Conservation (phyloP, 2,113 vertebrate genomes). For the Todiramphus saurophagus region DNA sequence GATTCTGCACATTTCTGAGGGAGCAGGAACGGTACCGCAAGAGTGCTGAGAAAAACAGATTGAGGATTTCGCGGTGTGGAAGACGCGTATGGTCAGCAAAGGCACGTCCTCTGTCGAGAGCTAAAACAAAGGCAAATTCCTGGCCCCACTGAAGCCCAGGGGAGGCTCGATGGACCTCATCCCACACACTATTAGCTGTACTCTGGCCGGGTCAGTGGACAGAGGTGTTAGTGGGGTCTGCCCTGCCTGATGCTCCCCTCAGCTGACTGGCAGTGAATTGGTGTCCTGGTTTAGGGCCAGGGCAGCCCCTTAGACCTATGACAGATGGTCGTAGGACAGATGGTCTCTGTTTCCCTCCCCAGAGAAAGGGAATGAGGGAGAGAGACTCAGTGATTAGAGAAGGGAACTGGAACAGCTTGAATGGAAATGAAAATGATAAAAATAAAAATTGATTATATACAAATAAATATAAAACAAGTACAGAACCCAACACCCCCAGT, state of each 20-base stretch:
- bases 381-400: no score
- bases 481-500: no score
- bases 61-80: background rate
- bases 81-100: background rate
- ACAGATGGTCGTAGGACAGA: no score
- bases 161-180: background rate
- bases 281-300: background rate
- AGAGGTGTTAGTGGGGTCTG: background rate
- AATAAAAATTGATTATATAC: no score
- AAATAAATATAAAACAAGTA: no score
- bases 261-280: background rate
- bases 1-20: conserved; percentile 21
- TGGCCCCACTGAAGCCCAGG: background rate
- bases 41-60: background rate
- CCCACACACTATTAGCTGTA: accelerated
- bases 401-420: no score
- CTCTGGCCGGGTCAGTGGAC: background rate
- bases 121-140: background rate
- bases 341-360: no score
- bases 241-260: background rate
- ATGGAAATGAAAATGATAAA: no score
- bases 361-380: no score
- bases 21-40: background rate
- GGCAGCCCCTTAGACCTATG: no score
- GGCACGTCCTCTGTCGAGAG: background rate